These are phyloP conservation scores for Prinia subflava DNA, from an alignment of 2,113 vertebrate species.

Conservation along the genomic window DNA sequence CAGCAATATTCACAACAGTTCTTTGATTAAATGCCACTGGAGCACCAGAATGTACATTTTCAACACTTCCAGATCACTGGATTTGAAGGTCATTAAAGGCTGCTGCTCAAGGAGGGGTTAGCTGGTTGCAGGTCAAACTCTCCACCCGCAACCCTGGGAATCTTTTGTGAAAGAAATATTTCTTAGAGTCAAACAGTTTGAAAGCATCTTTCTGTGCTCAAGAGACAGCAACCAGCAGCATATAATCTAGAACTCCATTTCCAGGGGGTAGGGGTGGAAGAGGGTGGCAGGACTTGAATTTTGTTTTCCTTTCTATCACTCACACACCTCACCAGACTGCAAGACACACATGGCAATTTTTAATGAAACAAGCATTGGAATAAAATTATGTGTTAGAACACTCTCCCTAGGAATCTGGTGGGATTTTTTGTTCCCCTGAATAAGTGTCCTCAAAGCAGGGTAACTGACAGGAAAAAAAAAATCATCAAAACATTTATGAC, in stretches of 20 bases:
- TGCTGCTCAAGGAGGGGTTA: neutral
- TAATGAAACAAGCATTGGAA: neutral
- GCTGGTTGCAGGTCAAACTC: neutral
- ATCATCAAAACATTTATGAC: neutral
- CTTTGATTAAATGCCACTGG: neutral
- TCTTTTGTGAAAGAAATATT: neutral
- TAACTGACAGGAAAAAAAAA: neutral
- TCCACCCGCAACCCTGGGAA: neutral
- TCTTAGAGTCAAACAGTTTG: neutral
- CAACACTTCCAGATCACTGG: neutral
- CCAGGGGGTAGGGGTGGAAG: neutral
- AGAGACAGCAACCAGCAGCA: neutral
- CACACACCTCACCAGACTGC: neutral
- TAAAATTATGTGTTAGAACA: neutral
- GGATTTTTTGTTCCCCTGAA: fast-evolving
- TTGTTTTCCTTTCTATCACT: neutral
- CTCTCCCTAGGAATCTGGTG: neutral
- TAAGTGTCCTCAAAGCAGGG: neutral
- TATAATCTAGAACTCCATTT: constrained; percentile 13
- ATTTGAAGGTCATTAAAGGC: neutral
- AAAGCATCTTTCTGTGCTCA: neutral
- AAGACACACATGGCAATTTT: neutral
- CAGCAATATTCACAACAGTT: neutral
- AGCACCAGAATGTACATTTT: neutral
- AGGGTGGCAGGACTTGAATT: neutral